Percentiles rank a stretch among this genome's conserved stretches.
Evolutionary conservation across 2,888 invertebrate species (phyloP).

Genomic region (Gerris lacustris): DNA sequence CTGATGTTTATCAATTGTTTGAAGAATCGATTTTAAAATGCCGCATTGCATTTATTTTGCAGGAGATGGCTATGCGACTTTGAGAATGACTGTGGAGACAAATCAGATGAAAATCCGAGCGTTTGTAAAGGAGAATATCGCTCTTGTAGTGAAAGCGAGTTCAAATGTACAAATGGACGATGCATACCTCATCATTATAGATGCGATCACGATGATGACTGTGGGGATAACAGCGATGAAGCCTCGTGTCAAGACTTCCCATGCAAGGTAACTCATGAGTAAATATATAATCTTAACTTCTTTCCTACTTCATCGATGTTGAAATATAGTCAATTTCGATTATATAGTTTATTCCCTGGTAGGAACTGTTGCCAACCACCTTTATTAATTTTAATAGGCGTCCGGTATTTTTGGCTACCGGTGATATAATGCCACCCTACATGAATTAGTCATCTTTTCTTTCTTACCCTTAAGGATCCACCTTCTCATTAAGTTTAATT

Average conservation of each 20-base stretch:
- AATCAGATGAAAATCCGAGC: slow-evolving; percentile 72
- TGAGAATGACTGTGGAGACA: slow-evolving; percentile 92
- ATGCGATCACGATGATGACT: slow-evolving; percentile 93
- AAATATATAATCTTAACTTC: background rate
- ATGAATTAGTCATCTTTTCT: too few relatives aligned
- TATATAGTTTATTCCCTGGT: too few relatives aligned
- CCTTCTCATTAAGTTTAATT: too few relatives aligned
- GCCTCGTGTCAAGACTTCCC: slow-evolving; percentile 66
- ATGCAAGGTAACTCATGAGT: slow-evolving; percentile 48
- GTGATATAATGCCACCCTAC: too few relatives aligned
- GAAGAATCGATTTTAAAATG: too few relatives aligned
- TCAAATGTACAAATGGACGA: slow-evolving; percentile 73
- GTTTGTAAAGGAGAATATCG: slow-evolving; percentile 73
- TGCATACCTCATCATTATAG: slow-evolving; percentile 87
- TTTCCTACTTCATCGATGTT: too few relatives aligned
- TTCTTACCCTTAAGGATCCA: too few relatives aligned
- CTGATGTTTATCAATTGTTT: too few relatives aligned
- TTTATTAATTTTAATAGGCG: too few relatives aligned
- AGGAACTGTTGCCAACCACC: too few relatives aligned
- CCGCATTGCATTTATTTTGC: background rate
- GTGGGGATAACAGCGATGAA: slow-evolving; percentile 89
- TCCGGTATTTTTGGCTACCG: too few relatives aligned
- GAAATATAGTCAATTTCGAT: too few relatives aligned
- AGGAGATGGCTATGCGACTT: slow-evolving; percentile 88
- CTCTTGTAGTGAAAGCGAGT: slow-evolving; percentile 87